These are phyloP conservation scores for Notolepis coatsorum DNA, from an alignment of 2,797 vertebrate genomes.

Conservation along the genomic window DNA sequence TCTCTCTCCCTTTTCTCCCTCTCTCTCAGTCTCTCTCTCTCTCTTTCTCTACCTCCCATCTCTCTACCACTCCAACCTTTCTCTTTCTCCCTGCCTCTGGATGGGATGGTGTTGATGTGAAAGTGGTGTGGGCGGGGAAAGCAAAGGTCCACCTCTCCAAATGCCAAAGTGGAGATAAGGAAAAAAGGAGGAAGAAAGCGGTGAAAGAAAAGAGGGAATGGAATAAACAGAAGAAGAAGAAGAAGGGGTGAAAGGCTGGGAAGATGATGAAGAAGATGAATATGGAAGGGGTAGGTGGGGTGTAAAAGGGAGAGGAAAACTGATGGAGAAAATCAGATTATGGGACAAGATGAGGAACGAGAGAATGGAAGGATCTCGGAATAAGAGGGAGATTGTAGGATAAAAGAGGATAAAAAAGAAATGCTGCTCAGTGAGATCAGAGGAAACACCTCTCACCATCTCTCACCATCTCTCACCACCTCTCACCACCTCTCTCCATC, in stretches of 20 bases:
- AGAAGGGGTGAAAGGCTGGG: conserved; percentile 40
- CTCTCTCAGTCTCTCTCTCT: neutral
- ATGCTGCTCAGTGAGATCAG: conserved; percentile 38
- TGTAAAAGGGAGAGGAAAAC: conserved; percentile 34
- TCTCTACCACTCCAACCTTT: neutral
- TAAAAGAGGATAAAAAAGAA: conserved; percentile 27
- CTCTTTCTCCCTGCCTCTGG: conserved; percentile 39
- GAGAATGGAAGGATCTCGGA: conserved; percentile 31
- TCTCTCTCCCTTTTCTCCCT: neutral
- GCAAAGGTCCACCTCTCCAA: conserved; percentile 77
- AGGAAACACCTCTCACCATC: conserved; percentile 44
- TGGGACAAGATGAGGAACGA: conserved; percentile 20
- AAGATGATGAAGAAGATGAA: conserved; percentile 42
- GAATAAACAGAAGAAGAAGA: conserved; percentile 36
- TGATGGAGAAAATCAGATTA: conserved; percentile 7
- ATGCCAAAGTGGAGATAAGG: conserved; percentile 37
- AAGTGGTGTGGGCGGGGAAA: conserved; percentile 90
- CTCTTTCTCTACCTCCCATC: conserved; percentile 23
- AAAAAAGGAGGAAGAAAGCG: neutral
- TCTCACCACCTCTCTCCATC: conserved; percentile 39
- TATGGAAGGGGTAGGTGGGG: conserved; percentile 15
- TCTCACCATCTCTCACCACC: conserved; percentile 34
- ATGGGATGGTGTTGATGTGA: conserved; percentile 86
- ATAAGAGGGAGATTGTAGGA: conserved; percentile 32
- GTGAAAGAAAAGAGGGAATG: conserved; percentile 50